phyloP scores from a whole-genome alignment of 1,140 invertebrate species.

The Pogonognathellus flavescens region DNA sequence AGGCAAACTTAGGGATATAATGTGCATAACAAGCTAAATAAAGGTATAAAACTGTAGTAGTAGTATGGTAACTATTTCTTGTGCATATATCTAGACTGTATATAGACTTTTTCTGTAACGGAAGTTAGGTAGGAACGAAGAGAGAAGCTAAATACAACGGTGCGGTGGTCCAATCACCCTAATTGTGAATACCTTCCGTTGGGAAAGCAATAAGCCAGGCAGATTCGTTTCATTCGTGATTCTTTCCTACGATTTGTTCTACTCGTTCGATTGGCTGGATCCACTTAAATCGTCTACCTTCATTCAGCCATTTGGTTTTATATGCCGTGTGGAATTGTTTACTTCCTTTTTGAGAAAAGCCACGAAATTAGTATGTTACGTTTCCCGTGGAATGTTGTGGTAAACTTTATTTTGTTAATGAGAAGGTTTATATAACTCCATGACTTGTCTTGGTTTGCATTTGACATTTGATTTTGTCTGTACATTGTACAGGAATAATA shows the following conservation, averaged over 20 bases:
- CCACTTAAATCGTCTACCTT: background rate
- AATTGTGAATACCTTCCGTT: slow-evolving; percentile 31
- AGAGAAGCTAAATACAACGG: background rate
- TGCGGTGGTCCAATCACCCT: slow-evolving; percentile 19
- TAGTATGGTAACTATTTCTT: background rate
- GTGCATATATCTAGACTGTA: background rate
- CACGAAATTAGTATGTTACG: background rate
- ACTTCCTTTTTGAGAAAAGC: background rate
- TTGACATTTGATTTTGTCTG: slow-evolving; percentile 14
- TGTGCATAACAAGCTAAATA: too few species aligned
- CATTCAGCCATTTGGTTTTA: background rate
- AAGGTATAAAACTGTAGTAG: too few species aligned
- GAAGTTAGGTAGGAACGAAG: background rate
- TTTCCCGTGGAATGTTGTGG: background rate
- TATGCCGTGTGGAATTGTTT: background rate
- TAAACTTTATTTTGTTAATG: slow-evolving; percentile 11
- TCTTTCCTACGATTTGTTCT: slow-evolving; percentile 19
- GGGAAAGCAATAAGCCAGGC: background rate
- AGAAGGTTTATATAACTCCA: slow-evolving; percentile 28
- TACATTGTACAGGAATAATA: background rate
- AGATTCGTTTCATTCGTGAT: slow-evolving; percentile 23
- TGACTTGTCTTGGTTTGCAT: slow-evolving; percentile 30
- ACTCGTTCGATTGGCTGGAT: slow-evolving; percentile 4
- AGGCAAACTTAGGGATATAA: too few species aligned
- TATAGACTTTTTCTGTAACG: slow-evolving; percentile 4